Base-by-base conservation (phyloP, 2,888 invertebrate genomes). In the Neelides folsomi region DNA sequence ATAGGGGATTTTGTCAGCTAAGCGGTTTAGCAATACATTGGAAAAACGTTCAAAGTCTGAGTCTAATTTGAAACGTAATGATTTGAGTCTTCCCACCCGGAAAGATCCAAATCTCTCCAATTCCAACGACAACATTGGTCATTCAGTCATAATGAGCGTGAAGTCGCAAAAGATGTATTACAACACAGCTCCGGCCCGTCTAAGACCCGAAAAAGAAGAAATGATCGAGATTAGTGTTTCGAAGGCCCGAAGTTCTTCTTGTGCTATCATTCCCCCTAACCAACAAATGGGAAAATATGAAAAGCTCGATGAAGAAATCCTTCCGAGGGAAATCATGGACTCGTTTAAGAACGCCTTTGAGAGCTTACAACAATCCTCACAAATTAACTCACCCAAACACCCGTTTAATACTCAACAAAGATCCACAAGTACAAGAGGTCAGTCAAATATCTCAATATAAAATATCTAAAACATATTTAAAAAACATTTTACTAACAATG, bases 1-100 rank as follows among this genome's bases (percentile, higher is more conserved):
- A 58, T 85, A 92, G 73, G 95, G 90, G 55, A 94, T 94, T 68
- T 76, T 97, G 63, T 89, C 88, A 69, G 97, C 97, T 12, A 93
- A 92, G 83, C 89, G 90, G 71, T 92, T 93, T 69, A 84, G 88
- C 66, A 68, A 89, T 85, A 71, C 73, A 90, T 64, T 93, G 88
- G 73, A 64, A 54, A 64, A 64, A 40, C 77, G 92, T 60, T 89
- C 90, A 52, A 90, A 92, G 73, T 93, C 92, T 55, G 90, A 90
- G 71, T 90, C 88, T 45, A 88, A 88, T 71, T 71, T 88, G 51
- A 86, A 87, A 71, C 79, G 80, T 45, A 81, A 81, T 2, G 62
- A 65, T 53, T 59, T 62, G 15, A 54, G 57, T 20, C 45, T 64
- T 36, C 52, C 59, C 3, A 54, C 57, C 44, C 52, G 56, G 20